Base-by-base conservation (phyloP, 2,888 invertebrate species). In the Chesias legatella region DNA sequence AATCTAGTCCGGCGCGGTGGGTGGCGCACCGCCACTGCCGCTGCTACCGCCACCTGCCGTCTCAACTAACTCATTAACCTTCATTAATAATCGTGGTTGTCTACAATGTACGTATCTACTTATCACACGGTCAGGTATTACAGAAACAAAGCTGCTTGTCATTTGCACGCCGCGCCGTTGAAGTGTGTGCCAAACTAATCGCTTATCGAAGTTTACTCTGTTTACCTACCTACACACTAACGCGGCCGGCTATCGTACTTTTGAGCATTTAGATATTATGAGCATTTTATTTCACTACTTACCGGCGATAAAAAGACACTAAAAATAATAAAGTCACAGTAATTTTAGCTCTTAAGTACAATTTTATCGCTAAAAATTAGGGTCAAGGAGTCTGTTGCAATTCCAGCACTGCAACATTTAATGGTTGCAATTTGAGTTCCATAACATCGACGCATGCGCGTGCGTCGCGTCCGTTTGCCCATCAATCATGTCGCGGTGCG, bases 1-100 rank as follows among this genome's bases (percentile, higher is more conserved):
- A 78, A 82, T 80, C 83, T 84, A 84, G 81, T 69, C 71, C 73
- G 68, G 50, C 76, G 58, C 72, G 56, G 79, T 84, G 85, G 85
- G 85, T 84, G 84, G 84, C 57, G 13, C 29, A 50, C 21, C 45
- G 30, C 28, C 34, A 39, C 31, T 41, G 23, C 32, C 37, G 35
- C 48, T 31, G 44, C 47, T 48, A 53, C 57, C 50, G 49, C 53
- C 42, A 41, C 46, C 21, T 23, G 34, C 21, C 23, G 34, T 50
- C 43, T 39, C 46, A 42, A 31, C 33, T 39, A 26, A 35, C 43
- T 46, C 48, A 47, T 50, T 56, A 58, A 29, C 20, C 8, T 8
- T 7, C 7, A 13, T 28, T 28, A 8, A 20, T 20, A 4, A 29
- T 20, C 4, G 5, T 5, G 13, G 13, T 17, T 17, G 13, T 2